Evolutionary conservation across 2,888 invertebrate species (phyloP), one percentile per base, ranked within the genome.

Genomic region (Drosophila barbarae): DNA sequence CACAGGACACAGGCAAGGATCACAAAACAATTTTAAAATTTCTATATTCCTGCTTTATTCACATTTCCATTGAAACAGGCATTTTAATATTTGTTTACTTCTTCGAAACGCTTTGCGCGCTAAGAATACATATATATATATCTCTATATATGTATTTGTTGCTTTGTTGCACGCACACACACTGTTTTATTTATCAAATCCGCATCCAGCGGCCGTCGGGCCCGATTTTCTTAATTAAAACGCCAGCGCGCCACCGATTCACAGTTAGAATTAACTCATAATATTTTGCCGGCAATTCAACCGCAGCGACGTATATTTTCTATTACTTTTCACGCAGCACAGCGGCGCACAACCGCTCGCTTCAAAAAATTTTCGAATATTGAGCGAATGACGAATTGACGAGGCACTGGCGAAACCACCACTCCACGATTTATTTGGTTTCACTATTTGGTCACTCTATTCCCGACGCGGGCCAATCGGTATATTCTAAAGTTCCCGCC

Each of bases 21-120:
- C 66, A 65, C 63, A 32, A 57, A 35, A 55, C 38, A 47, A 46
- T 46, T 46, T 46, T 30, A 53, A 50, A 53, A 50, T 36, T 36
- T 55, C 26, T 47, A 21, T 21, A 10, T 4, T 13, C 30, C 18
- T 47, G 30, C 53, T 69, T 51, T 38, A 50, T 53, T 64, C 38
- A 69, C 50, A 56, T 68, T 49, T 71, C 46, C 34, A 47, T 34
- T 38, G 39, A 42, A 56, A 34, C 70, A 30, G 21, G 50, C 49
- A 52, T 59, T 57, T 58, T 50, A 34, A 28, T 18, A 57, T 65
- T 67, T 67, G 66, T 67, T 67, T 67, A 67, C 69, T 69, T 67
- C 21, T 51, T 50, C 28, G 10, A 44, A 58, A 41, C 46, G 44
- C 47, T 42, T 49, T 38, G 30, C 52, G 55, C 52, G 52, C 52